Evolutionary conservation across 2,888 invertebrate genomes (phyloP).

Genomic region (Ommatoiulus sabulosus): DNA sequence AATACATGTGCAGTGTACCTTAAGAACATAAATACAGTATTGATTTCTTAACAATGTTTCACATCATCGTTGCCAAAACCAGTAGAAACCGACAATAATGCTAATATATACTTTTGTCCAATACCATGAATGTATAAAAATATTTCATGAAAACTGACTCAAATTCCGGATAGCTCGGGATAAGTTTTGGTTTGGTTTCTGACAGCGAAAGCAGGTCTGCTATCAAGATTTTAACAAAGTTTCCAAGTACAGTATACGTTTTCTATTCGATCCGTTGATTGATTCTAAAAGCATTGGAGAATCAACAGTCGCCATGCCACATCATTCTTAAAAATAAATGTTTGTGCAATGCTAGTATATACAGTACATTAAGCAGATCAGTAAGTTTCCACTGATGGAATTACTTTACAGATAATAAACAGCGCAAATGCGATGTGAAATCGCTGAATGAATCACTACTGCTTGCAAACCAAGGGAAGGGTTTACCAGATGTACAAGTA

Average conservation of each 20-base stretch:
- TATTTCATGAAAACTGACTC: not conserved
- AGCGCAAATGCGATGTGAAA: not conserved
- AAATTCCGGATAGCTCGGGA: not conserved
- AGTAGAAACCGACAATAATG: too few species aligned
- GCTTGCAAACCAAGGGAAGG: not conserved
- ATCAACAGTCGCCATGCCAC: not conserved
- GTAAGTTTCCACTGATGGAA: not conserved
- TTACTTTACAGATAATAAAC: not conserved
- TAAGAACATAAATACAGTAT: too few species aligned
- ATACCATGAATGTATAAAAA: not conserved
- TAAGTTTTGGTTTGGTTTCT: not conserved
- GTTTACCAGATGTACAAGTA: not conserved
- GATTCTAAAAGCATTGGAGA: not conserved
- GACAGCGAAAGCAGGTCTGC: not conserved
- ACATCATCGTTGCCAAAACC: too few species aligned
- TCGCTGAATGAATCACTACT: not conserved
- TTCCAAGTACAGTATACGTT: not conserved
- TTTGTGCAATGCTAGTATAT: not conserved
- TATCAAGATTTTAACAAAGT: not conserved
- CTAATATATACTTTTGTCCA: too few species aligned
- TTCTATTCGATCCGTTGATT: not conserved
- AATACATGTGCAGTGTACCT: too few species aligned
- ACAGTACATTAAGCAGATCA: constrained; percentile 21
- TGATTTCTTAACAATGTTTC: too few species aligned
- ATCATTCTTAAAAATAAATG: not conserved